Evolutionary conservation across 2,797 vertebrate species (phyloP).

Genomic region (Pseudochaenichthys georgianus): DNA sequence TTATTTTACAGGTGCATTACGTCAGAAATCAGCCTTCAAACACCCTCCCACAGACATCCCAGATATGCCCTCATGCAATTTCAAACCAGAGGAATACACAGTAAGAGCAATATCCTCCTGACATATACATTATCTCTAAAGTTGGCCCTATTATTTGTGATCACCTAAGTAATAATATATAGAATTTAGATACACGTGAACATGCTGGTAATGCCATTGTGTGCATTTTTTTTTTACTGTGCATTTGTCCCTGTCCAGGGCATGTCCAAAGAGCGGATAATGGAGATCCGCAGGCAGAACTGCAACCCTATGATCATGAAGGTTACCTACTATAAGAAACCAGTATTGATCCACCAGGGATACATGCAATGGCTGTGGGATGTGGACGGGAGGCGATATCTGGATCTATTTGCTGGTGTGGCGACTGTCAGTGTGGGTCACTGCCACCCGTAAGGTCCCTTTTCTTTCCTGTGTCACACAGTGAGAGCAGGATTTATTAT

Average conservation of each 20-base stretch:
- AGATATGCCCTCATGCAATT: constrained; percentile 90
- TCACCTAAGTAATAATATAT: background rate
- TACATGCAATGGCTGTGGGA: constrained; percentile 98
- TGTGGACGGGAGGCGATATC: constrained; percentile 89
- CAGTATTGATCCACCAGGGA: constrained; percentile 92
- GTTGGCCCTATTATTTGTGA: background rate
- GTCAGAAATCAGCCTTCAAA: constrained; percentile 75
- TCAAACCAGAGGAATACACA: constrained; percentile 88
- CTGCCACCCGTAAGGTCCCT: constrained; percentile 92
- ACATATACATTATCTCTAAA: background rate
- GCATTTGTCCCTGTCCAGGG: constrained; percentile 65
- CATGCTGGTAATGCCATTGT: background rate
- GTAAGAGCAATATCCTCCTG: constrained; percentile 75
- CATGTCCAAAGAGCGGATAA: constrained; percentile 84
- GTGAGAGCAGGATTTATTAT: background rate
- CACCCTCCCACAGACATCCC: constrained; percentile 60
- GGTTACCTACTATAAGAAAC: constrained; percentile 88
- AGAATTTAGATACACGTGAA: background rate
- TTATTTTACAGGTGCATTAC: constrained; percentile 76
- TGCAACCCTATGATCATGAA: constrained; percentile 83
- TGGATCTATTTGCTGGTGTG: constrained; percentile 95
- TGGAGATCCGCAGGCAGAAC: constrained; percentile 84
- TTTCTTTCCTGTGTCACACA: background rate
- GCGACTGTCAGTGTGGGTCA: constrained; percentile 94
- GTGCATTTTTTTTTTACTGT: background rate